These are phyloP conservation scores for Brachionus plicatilis DNA, from an alignment of 1,140 invertebrate genomes.

Conservation along the genomic window DNA sequence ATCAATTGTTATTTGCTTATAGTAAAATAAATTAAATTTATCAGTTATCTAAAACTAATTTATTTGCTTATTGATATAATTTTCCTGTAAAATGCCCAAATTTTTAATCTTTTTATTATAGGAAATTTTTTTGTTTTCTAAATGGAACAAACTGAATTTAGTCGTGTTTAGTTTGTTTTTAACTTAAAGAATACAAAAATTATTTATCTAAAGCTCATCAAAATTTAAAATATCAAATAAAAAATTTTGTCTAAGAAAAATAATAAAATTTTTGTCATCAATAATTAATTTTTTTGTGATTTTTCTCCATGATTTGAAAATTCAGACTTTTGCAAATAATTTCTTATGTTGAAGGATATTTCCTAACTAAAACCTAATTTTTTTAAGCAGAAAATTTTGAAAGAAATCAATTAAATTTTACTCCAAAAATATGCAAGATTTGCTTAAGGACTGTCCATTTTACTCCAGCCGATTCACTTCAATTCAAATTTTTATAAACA, in stretches of 20 bases:
- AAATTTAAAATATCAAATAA: neutral
- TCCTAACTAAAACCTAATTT: neutral
- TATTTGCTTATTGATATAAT: neutral
- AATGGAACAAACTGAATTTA: too few relatives aligned
- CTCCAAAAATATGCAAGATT: neutral
- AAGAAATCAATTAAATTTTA: neutral
- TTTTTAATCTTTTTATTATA: too few relatives aligned
- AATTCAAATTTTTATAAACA: slow-evolving; percentile 12
- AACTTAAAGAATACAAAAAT: neutral
- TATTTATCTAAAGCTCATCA: neutral
- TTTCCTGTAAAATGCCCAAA: neutral
- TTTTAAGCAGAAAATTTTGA: neutral
- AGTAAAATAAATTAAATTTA: neutral
- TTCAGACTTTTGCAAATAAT: neutral
- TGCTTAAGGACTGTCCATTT: neutral
- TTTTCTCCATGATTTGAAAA: neutral
- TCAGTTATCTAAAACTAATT: neutral
- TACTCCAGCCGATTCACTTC: neutral
- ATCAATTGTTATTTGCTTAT: neutral
- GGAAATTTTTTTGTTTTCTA: too few relatives aligned
- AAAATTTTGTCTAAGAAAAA: neutral
- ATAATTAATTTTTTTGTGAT: neutral
- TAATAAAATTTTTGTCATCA: neutral
- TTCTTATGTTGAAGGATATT: neutral
- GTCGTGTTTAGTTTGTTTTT: too few relatives aligned